phyloP scores from a whole-genome alignment of 30 jellyfish, hydroid and myxozoan genomes.

The Nemopilema nomurai region DNA sequence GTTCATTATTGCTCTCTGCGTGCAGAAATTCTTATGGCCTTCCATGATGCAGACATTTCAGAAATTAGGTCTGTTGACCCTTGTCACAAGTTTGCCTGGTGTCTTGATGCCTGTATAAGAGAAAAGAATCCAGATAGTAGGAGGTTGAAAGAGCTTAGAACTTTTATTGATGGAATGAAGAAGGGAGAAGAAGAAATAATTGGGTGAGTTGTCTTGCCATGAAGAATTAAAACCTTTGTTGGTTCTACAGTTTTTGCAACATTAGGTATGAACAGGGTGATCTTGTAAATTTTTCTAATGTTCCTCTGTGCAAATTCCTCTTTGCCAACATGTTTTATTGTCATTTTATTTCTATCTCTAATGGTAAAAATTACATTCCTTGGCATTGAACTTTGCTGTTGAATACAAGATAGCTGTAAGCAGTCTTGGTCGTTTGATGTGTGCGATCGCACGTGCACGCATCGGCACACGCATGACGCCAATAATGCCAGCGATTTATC shows the following conservation, averaged over 20 bases:
- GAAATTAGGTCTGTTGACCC: slow-evolving; percentile 93
- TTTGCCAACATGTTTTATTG: too few relatives aligned
- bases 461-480: too few relatives aligned
- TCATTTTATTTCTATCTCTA: too few relatives aligned
- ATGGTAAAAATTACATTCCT: too few relatives aligned
- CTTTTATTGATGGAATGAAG: slow-evolving; percentile 81
- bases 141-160: slow-evolving; percentile 81
- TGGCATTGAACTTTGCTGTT: too few relatives aligned
- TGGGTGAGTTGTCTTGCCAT: slow-evolving; percentile 59
- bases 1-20: slow-evolving; percentile 88
- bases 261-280: too few relatives aligned
- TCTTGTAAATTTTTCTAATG: too few relatives aligned
- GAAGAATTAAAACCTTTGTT: not conserved
- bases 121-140: slow-evolving; percentile 86
- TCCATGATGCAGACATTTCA: slow-evolving; percentile 88
- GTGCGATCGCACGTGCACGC: too few relatives aligned
- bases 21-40: slow-evolving; percentile 91
- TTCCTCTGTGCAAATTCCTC: too few relatives aligned
- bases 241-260: not conserved
- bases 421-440: too few relatives aligned
- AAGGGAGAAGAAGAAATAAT: slow-evolving; percentile 89
- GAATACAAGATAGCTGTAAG: too few relatives aligned
- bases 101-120: slow-evolving; percentile 93
- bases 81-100: slow-evolving; percentile 94
- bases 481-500: too few relatives aligned